Percentiles rank a stretch among this genome's conserved stretches.
Conservation (phyloP, 2,888 invertebrate species). For the Lycocerus yunnanus region DNA sequence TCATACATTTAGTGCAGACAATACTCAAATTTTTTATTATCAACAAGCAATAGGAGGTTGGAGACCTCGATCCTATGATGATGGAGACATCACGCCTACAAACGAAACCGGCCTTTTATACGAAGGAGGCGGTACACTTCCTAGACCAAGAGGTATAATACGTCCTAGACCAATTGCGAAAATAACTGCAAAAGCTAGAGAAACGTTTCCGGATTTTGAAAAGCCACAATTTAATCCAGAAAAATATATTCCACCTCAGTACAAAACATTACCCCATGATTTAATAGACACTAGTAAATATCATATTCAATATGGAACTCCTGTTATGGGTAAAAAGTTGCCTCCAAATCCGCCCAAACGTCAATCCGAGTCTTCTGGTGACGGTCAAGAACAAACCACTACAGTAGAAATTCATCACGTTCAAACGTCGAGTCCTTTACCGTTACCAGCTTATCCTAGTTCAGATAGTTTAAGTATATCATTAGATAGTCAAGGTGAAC, state of each 20-base stretch:
- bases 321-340: slow-evolving; percentile 75
- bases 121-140: slow-evolving; percentile 84
- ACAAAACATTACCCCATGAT: slow-evolving; percentile 60
- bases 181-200: slow-evolving; percentile 63
- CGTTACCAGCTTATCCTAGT: slow-evolving; percentile 68
- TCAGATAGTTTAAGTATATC: slow-evolving; percentile 68
- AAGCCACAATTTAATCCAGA: slow-evolving; percentile 55
- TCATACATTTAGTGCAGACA: slow-evolving; percentile 64
- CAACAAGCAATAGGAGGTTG: slow-evolving; percentile 57
- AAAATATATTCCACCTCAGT: slow-evolving; percentile 54
- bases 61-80: slow-evolving; percentile 75
- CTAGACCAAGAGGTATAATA: slow-evolving; percentile 80
- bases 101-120: slow-evolving; percentile 67
- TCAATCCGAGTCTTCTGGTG: slow-evolving; percentile 56
- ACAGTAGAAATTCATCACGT: slow-evolving; percentile 55
- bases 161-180: slow-evolving; percentile 83
- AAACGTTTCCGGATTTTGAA: slow-evolving; percentile 55
- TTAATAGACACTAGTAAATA: slow-evolving; percentile 58
- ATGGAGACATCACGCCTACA: slow-evolving; percentile 88
- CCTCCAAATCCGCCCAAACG: slow-evolving; percentile 83
- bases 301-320: slow-evolving; percentile 59
- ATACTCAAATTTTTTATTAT: slow-evolving; percentile 63
- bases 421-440: slow-evolving; percentile 63
- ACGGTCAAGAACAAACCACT: slow-evolving; percentile 52
- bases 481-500: slow-evolving; percentile 59